Evolutionary conservation across 2,113 vertebrate genomes (phyloP).

Genomic region (Muscicapa adusta): DNA sequence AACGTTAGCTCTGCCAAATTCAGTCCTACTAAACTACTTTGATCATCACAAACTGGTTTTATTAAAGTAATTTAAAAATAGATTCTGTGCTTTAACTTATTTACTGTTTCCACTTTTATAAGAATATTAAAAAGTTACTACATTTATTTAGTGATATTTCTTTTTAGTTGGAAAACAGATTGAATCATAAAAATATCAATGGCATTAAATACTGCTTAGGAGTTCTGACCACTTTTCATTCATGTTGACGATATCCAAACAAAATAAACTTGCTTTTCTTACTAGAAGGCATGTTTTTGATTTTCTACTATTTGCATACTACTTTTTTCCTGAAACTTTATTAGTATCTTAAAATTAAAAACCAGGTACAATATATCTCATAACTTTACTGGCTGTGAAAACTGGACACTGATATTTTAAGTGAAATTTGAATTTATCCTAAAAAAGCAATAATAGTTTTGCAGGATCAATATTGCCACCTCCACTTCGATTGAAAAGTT

Average conservation of each 20-base stretch:
- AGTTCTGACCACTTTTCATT: not conserved
- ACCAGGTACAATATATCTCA: not conserved
- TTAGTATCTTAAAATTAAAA: not conserved
- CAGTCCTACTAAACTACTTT: not conserved
- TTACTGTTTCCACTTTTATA: not conserved
- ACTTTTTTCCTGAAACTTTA: not conserved
- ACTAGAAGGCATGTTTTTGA: not conserved
- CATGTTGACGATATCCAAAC: not conserved
- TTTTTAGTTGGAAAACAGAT: not conserved
- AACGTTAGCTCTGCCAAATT: not conserved
- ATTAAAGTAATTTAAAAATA: not conserved
- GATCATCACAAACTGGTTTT: not conserved
- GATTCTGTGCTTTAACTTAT: not conserved
- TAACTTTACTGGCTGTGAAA: not conserved
- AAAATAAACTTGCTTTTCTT: not conserved
- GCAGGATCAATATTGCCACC: not conserved
- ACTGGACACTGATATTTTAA: not conserved
- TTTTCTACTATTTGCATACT: not conserved
- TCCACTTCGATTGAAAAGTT: not conserved
- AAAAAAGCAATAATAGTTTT: rapidly evolving
- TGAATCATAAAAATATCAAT: not conserved
- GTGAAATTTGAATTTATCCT: not conserved
- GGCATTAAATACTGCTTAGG: not conserved
- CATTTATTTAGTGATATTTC: not conserved
- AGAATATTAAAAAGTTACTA: not conserved